Base-by-base conservation (phyloP, 2,888 invertebrate species). In the Phragmatobia fuliginosa region DNA sequence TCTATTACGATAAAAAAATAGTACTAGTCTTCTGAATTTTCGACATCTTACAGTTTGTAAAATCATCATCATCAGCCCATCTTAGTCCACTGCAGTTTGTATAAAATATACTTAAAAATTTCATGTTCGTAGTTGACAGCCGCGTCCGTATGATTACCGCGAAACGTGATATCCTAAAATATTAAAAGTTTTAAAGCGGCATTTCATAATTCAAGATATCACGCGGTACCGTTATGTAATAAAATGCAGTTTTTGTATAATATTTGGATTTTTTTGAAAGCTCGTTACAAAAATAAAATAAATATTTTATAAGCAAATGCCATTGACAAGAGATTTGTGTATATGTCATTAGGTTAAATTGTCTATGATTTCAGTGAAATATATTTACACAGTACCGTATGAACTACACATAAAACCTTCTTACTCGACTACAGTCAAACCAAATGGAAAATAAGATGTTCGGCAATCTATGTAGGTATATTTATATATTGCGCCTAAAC, bases 131-230 rank as follows among this genome's bases (percentile, higher is more conserved):
- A n/a, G 14, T 49, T 64, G n/a, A 52, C 33, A 64, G n/a, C 31
- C 16, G 16, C 45, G 49, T 63, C 28, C 61, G 62, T 62, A 66
- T 21, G 33, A 61, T 11, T 62, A 68, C 62, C 18, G 58, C 18
- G 56, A 68, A 68, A 21, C 41, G 41, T 25, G 32, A 25, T 11
- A 41, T 14, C 56, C n/a, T 62, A 60, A 60, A 62, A 58, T 58
- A 68, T 67, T 62, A 62, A 67, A 58, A 58, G 25, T 25, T 52
- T 38, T 62, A 52, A 52, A 28, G 25, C n/a, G 36, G 14, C 52
- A 62, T 62, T 67, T 62, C 56, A 67, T 62, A 67, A 67, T 62
- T 32, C 7, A 52, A 52, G 32, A 38, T n/a, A 56, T 62, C 52
- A 5, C 25, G n/a, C 31, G 14, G 52, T 41, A 68, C 68, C 68